Evolutionary conservation across 2,113 vertebrate species (phyloP).

Genomic region (Ammospiza caudacuta): DNA sequence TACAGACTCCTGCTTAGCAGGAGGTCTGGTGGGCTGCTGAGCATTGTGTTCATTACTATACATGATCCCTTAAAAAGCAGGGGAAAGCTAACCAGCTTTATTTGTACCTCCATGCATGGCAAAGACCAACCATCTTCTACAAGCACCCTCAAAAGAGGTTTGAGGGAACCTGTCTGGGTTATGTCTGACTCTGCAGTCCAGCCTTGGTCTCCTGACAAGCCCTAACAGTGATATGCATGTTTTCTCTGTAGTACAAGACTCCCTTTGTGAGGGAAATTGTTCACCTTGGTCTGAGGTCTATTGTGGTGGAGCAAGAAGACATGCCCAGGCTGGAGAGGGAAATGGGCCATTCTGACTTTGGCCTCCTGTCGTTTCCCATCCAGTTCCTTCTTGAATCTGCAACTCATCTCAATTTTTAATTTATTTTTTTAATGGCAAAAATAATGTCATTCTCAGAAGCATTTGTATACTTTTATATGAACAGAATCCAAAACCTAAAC

Average conservation of each 20-base stretch:
- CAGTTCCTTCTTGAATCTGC: conserved; percentile 10
- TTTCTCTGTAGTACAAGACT: neutral
- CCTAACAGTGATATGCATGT: neutral
- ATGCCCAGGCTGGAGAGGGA: neutral
- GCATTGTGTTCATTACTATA: neutral
- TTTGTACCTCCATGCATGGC: neutral
- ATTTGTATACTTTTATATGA: neutral
- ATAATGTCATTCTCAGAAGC: neutral
- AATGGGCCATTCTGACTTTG: neutral
- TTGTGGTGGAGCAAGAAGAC: neutral
- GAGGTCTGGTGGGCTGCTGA: neutral
- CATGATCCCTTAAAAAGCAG: neutral
- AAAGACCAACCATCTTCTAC: neutral
- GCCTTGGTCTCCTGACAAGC: neutral
- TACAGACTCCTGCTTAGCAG: conserved; percentile 20
- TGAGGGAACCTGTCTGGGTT: neutral
- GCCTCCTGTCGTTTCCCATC: neutral
- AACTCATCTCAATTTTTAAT: conserved; percentile 31
- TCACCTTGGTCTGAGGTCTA: neutral
- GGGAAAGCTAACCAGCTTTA: neutral
- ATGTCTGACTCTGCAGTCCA: neutral
- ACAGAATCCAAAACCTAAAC: conserved; percentile 1
- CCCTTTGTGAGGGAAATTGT: neutral
- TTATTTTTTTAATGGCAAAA: neutral
- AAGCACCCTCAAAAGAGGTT: neutral